Conservation (phyloP, 2,888 invertebrate species). For the Lasioglossum leucozonium region DNA sequence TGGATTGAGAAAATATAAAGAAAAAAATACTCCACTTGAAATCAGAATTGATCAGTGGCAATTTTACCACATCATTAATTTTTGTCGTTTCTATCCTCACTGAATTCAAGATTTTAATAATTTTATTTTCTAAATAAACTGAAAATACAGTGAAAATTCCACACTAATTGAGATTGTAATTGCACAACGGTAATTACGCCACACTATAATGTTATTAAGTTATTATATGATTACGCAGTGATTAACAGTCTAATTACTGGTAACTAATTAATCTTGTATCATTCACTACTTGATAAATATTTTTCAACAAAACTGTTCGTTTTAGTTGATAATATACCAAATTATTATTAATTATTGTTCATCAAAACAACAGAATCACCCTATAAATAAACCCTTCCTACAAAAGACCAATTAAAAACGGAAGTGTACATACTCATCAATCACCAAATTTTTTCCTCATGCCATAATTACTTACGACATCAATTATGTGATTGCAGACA, state of each 20-base stretch:
- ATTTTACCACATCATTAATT: neutral
- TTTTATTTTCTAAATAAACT: neutral
- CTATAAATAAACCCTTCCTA: neutral
- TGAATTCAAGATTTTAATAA: neutral
- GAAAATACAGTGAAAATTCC: neutral
- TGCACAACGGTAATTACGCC: neutral
- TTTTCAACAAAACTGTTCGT: neutral
- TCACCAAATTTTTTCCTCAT: constrained; percentile 7
- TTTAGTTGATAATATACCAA: neutral
- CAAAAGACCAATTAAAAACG: neutral
- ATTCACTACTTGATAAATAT: neutral
- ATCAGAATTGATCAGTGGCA: neutral
- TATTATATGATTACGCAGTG: neutral
- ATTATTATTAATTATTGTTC: neutral
- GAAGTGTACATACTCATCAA: neutral
- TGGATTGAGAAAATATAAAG: neutral
- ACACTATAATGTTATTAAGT: neutral
- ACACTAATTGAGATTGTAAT: constrained; percentile 5
- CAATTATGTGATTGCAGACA: constrained; percentile 90
- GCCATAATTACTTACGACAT: constrained; percentile 23
- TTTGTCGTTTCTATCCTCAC: neutral
- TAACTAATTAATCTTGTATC: neutral
- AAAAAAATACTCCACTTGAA: neutral
- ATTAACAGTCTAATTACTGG: neutral
- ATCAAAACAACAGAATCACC: neutral